Base-by-base conservation (phyloP, 30 jellyfish, hydroid and myxozoan genomes). In the Nemopilema nomurai region DNA sequence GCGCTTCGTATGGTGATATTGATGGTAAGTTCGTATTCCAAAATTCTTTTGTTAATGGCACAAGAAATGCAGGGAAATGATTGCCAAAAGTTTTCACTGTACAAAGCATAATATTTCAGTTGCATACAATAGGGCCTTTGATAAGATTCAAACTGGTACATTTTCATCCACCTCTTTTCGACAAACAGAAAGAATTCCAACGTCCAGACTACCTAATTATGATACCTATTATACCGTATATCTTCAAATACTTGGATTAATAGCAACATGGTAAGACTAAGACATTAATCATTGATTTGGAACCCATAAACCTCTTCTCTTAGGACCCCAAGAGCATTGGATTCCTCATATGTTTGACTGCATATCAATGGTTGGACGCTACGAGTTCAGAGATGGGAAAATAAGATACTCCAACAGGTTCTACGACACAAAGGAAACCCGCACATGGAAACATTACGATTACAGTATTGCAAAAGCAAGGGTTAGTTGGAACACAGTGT, bases 341-440 rank as follows among this genome's bases (percentile, higher is more conserved):
- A 51, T 84, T 1, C 66, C 93, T 23, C 93, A 84, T 41, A 0
- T 84, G 57, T 84, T 84, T 50, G 93, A 84, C 57, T 84, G 93
- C 51, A 74, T 84, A 13, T 75, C 93, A 20, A 84, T 84, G 93
- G 93, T 74, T 25, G 93, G 93, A 21, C 74, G 93, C 68, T 84
- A 84, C 77, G 51, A 65, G 30, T 28, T 84, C 6, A 64, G 65
- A 0, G 52, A 49, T 9, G 87, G 82, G 4, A 33, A 49, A 18
- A 62, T 84, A 67, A 28, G 25, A 49, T 84, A 84, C 29, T 84
- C 93, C 0, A 84, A 74, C 21, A 66, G 66, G 28, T 31, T 25
- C 9, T 84, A 25, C 49, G 85, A 65, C 68, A 71, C 87, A 27
- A 84, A 31, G 51, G 26, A 21, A 0, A 70, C 62, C 16, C 41